A percentile compares a stretch with the other conserved stretches of the same genome.
phyloP scores from a whole-genome alignment of 2,888 invertebrate species.

The Cantharis flavilabris region DNA sequence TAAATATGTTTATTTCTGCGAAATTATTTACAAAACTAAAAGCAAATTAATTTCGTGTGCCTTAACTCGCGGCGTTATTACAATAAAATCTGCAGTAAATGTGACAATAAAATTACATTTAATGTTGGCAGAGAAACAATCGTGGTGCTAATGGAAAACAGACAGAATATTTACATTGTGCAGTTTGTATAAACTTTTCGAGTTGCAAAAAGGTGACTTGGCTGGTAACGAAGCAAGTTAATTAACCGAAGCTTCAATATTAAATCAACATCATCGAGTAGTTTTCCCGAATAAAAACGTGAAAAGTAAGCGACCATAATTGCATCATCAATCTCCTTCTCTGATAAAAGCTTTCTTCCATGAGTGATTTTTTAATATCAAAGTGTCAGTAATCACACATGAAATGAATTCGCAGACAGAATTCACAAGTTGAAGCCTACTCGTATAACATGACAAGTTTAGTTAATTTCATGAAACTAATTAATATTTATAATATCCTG shows the following conservation, averaged over 20 bases:
- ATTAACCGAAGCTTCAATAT: neutral
- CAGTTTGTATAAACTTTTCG: neutral
- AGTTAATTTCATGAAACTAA: neutral
- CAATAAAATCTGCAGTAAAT: neutral
- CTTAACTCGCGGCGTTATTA: neutral
- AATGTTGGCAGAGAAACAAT: neutral
- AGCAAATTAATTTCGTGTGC: neutral
- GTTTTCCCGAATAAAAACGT: neutral
- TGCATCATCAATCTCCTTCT: neutral
- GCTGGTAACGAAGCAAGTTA: neutral
- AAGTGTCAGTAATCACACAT: neutral
- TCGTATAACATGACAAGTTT: neutral
- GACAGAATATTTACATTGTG: neutral
- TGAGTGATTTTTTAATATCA: neutral
- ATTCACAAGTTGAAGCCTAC: neutral
- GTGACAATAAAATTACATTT: neutral
- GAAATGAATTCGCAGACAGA: neutral
- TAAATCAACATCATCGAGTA: neutral
- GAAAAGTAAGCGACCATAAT: neutral
- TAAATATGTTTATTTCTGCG: neutral
- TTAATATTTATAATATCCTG: neutral
- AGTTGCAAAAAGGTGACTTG: neutral
- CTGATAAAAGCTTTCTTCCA: neutral
- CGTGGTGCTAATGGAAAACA: neutral
- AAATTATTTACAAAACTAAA: neutral